Conservation (phyloP, 2,113 vertebrate species). For the Muscicapa adusta region DNA sequence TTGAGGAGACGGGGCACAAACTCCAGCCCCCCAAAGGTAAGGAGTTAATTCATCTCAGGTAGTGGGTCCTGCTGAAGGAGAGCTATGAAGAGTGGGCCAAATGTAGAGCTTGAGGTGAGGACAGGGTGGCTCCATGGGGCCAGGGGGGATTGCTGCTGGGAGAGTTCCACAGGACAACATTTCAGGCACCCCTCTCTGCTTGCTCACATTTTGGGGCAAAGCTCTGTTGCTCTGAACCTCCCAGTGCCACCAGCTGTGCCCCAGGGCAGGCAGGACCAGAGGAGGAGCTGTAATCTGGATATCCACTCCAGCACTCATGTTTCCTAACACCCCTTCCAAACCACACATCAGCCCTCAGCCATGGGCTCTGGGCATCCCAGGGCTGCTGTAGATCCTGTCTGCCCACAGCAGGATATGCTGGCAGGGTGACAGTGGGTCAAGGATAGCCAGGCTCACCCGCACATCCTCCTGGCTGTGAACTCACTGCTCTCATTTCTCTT, state of each 20-base stretch:
- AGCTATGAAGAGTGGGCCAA: not conserved
- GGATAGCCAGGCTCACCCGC: not conserved
- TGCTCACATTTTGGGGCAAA: not conserved
- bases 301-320: not conserved
- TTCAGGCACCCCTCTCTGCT: not conserved
- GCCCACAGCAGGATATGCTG: not conserved
- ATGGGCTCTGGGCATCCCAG: not conserved
- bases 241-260: not conserved
- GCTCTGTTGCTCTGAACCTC: not conserved
- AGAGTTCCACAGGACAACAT: not conserved
- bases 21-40: conserved; percentile 96
- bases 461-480: not conserved
- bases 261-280: not conserved
- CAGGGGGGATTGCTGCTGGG: not conserved
- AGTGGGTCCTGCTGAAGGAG: not conserved
- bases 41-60: not conserved
- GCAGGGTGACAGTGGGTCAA: not conserved
- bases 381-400: not conserved
- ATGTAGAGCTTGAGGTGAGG: not conserved
- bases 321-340: not conserved
- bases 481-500: conserved; percentile 3
- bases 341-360: not conserved
- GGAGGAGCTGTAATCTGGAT: not conserved
- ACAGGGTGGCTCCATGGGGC: not conserved
- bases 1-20: conserved; percentile 92